Evolutionary conservation across 2,113 vertebrate genomes (phyloP).

Genomic region (Nasalis larvatus): DNA sequence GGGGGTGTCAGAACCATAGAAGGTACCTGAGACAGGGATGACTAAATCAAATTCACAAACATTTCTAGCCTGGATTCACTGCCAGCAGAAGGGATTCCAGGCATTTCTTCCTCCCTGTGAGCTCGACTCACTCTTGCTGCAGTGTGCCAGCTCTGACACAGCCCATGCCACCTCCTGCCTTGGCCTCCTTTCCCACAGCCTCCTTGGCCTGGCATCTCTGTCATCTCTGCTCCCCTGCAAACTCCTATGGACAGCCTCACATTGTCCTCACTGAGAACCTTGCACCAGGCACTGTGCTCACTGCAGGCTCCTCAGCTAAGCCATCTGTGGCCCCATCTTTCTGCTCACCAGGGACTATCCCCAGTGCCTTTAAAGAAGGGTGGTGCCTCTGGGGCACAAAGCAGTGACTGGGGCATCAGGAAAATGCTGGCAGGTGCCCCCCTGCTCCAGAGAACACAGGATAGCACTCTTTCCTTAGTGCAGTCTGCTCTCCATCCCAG

Average conservation of each 20-base stretch:
- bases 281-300: accelerated
- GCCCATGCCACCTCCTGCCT: background rate
- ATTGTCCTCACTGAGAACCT: background rate
- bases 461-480: background rate
- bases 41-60: background rate
- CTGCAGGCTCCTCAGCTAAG: background rate
- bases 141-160: background rate
- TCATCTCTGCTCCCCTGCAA: background rate
- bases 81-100: background rate
- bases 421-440: background rate
- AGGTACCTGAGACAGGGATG: background rate
- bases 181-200: background rate
- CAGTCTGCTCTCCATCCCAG: background rate
- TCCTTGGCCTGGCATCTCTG: background rate
- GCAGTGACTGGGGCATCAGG: background rate
- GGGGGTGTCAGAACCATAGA: background rate
- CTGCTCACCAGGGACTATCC: background rate
- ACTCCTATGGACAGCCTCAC: background rate
- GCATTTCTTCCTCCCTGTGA: background rate
- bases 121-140: background rate
- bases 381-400: background rate
- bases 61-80: background rate
- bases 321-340: background rate
- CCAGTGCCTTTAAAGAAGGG: background rate
- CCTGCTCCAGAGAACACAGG: background rate